Conservation (phyloP, 2,888 invertebrate species). For the Hypercompe scribonia region DNA sequence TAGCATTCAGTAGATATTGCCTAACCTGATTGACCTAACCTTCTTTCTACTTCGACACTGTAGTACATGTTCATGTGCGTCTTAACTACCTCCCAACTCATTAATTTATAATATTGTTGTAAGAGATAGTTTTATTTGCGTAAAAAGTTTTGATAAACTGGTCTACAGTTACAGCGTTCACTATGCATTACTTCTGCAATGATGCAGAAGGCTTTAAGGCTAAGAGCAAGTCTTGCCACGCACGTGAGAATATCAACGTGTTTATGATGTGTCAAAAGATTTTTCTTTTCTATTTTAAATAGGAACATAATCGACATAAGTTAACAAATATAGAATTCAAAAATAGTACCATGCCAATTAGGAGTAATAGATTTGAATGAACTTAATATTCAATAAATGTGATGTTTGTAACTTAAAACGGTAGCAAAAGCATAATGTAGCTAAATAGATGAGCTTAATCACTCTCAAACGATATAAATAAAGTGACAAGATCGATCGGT, state of each 20-base stretch:
- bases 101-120: no score
- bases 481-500: conserved; percentile 14
- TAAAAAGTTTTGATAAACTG: background rate
- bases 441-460: background rate
- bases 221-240: background rate
- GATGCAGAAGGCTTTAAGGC: background rate
- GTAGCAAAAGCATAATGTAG: background rate
- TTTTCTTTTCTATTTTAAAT: background rate
- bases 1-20: background rate
- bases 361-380: background rate
- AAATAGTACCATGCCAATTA: background rate
- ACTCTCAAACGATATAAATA: conserved; percentile 14
- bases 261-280: background rate
- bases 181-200: background rate
- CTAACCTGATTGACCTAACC: background rate
- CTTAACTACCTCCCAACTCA: background rate
- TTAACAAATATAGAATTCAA: background rate
- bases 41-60: background rate
- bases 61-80: background rate
- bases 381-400: background rate
- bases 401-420: background rate
- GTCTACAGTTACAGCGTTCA: background rate
- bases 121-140: background rate
- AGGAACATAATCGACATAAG: background rate
- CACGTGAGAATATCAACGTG: no score